These are phyloP conservation scores for Mirounga angustirostris DNA, from an alignment of 2,113 vertebrate species.

Conservation along the genomic window DNA sequence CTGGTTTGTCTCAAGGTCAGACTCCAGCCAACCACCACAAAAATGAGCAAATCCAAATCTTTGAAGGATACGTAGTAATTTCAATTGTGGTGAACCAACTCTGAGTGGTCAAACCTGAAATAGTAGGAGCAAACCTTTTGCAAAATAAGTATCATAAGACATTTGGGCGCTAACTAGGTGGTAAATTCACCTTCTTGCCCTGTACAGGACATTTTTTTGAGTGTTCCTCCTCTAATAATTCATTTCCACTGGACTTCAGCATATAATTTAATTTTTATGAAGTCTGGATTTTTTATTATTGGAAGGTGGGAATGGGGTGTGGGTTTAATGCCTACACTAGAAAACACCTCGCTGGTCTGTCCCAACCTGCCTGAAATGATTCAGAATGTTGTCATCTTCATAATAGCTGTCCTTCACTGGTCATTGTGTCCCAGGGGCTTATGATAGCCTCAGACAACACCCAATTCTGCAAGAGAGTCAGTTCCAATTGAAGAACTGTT, in stretches of 20 bases:
- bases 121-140: not conserved
- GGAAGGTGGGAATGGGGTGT: constrained; percentile 11
- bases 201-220: not conserved
- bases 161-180: not conserved
- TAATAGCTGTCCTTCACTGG: not conserved
- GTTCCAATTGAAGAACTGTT: accelerated
- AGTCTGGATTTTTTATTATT: constrained; percentile 45
- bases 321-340: not conserved
- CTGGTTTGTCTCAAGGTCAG: not conserved
- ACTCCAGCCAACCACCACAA: not conserved
- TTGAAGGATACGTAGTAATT: not conserved
- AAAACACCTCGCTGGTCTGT: not conserved
- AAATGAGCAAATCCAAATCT: not conserved
- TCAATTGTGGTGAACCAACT: not conserved
- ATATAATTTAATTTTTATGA: constrained; percentile 52
- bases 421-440: not conserved
- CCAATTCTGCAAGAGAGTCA: not conserved
- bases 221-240: not conserved
- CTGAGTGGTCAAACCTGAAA: not conserved
- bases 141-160: not conserved
- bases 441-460: not conserved
- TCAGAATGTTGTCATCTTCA: not conserved
- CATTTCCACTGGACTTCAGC: constrained; percentile 51
- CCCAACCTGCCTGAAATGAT: not conserved
- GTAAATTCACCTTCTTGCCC: not conserved